Base-by-base conservation (phyloP, 2,113 vertebrate genomes). In the Oncorhynchus kisutch region DNA sequence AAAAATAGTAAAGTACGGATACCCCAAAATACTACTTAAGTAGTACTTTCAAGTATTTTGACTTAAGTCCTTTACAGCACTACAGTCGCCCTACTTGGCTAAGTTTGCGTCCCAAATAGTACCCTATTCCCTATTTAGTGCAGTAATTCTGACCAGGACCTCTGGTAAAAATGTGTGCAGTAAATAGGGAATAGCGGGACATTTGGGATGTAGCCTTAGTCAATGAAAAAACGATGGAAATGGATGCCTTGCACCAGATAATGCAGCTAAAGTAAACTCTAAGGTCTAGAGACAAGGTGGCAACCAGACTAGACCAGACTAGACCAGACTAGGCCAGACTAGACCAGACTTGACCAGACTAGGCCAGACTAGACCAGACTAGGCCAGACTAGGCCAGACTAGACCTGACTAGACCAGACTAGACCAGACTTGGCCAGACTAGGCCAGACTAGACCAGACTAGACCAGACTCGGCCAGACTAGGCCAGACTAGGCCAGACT, bases 31-130 rank as follows among this genome's bases (percentile, higher is more conserved):
- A 45, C 39, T 45, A 45, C 39, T 45, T 45, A 45, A 45, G 39
- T 45, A 45, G 8, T 45, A 45, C 39, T 39, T 39, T 39, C 7
- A 39, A 39, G 34, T 45, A 45, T 11, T 45, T 45, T 45, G 11
- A 45, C 39, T 11, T 45, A 45, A 9, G 9, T 45, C 7, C 39
- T 45, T 45, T 45, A 45, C 39, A 11, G 0, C 39, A 11, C 80
- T 20, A 59, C 67, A 75, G 81, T 71, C 70, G 27, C 74, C 60
- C 16, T 70, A 25, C 70, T 59, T 18, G 73, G 49, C 73, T 57
- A 74, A 54, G 13, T 0, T 4, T 18, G 16, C 14, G 16, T 54
- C 51, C 12, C 1, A 54, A 16, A 54, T 54, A 4, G 13, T 5
- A 54, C 51, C 51, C 51, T 18, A 18, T 54, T 54, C 4, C 14